phyloP scores from a whole-genome alignment of 2,113 vertebrate species.

The Loxodonta africana region DNA sequence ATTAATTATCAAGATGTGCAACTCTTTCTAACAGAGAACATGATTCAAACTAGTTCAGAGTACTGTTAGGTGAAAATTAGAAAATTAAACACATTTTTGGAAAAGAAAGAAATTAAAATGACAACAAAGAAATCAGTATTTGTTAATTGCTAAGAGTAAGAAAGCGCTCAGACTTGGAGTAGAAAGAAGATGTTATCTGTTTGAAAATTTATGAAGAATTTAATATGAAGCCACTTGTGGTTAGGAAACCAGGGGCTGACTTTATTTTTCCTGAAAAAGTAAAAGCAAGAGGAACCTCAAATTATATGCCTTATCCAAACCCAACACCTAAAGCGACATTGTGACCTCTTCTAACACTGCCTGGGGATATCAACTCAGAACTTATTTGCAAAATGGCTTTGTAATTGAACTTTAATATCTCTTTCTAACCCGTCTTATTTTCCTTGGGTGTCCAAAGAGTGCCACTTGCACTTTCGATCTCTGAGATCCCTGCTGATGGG shows the following conservation, averaged over 20 bases:
- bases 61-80: slow-evolving; percentile 55
- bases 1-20: slow-evolving; percentile 42
- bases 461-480: neutral
- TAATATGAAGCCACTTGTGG: slow-evolving; percentile 58
- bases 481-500: neutral
- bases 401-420: slow-evolving; percentile 65
- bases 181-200: no score
- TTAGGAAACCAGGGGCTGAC: slow-evolving; percentile 61
- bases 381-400: slow-evolving; percentile 55
- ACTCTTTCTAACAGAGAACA: neutral
- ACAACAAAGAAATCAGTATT: no score
- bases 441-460: slow-evolving; percentile 53
- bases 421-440: slow-evolving; percentile 13
- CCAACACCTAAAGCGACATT: slow-evolving; percentile 66
- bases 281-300: slow-evolving; percentile 62
- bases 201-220: neutral
- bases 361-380: slow-evolving; percentile 39
- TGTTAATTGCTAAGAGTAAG: no score
- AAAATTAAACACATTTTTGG: neutral
- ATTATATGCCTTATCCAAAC: slow-evolving; percentile 57
- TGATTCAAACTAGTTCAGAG: neutral
- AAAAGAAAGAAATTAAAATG: no score
- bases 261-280: slow-evolving; percentile 73
- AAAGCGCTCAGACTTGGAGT: no score
- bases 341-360: slow-evolving; percentile 37